phyloP scores from a whole-genome alignment of 2,113 vertebrate species.

The Rhinogobius similis region DNA sequence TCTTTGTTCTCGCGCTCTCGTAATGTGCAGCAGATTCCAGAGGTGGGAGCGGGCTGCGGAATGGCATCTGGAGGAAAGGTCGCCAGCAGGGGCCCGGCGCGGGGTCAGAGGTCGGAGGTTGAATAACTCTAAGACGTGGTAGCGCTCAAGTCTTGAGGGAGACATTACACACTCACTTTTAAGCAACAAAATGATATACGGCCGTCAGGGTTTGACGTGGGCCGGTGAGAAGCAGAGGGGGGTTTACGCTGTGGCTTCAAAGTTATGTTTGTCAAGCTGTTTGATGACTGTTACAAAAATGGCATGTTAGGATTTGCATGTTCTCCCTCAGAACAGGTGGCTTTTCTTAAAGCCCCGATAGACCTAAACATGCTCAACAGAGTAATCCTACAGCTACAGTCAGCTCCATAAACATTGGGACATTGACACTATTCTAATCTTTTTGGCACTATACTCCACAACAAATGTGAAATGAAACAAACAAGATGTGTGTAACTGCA shows the following conservation, averaged over 20 bases:
- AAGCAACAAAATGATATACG: neutral
- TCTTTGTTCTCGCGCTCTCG: constrained; percentile 67
- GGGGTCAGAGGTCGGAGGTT: constrained; percentile 80
- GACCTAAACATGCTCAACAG: too few species aligned
- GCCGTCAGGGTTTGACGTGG: neutral
- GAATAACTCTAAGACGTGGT: constrained; percentile 84
- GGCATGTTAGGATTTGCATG: too few species aligned
- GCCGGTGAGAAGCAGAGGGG: neutral
- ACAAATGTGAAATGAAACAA: too few species aligned
- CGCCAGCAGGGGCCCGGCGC: constrained; percentile 72
- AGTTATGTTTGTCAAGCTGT: neutral
- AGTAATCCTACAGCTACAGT: too few species aligned
- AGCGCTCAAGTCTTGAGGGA: constrained; percentile 73
- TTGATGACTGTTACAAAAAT: neutral
- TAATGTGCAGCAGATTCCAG: constrained; percentile 84
- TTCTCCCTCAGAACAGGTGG: neutral
- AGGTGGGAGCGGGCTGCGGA: constrained; percentile 74
- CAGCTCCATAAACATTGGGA: too few species aligned
- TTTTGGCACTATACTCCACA: too few species aligned
- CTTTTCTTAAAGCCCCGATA: neutral
- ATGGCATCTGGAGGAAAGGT: constrained; percentile 82
- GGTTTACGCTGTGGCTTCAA: neutral
- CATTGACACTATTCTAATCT: too few species aligned
- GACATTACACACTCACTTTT: constrained; percentile 52
- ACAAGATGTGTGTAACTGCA: too few species aligned